Evolutionary conservation across 2,797 vertebrate genomes (phyloP).

Genomic region (Periparus ater): DNA sequence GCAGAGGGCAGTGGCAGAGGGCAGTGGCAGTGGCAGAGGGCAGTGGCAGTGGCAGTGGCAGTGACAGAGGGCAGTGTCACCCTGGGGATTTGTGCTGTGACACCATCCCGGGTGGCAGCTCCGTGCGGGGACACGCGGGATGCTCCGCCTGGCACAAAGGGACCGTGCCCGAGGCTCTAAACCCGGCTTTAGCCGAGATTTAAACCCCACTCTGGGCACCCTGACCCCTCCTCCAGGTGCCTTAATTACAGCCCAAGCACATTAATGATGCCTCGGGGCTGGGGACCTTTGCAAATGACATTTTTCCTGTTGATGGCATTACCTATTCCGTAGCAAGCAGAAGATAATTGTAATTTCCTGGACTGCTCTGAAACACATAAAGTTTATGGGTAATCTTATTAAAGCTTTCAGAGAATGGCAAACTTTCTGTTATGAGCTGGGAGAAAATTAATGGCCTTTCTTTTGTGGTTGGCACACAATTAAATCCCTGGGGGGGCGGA

Average conservation of each 20-base stretch:
- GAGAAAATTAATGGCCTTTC: constrained; percentile 15
- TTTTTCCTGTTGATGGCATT: not conserved
- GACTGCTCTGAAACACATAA: not conserved
- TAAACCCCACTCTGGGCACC: not conserved
- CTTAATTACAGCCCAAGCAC: not conserved
- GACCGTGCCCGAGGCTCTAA: rapidly evolving
- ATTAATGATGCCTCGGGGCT: not conserved
- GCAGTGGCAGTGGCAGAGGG: too few species aligned
- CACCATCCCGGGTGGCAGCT: not conserved
- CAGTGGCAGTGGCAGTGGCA: too few species aligned
- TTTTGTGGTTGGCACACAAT: not conserved
- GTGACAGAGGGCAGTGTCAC: too few species aligned
- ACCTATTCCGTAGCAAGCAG: not conserved
- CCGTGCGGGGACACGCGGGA: rapidly evolving
- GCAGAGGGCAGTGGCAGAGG: too few species aligned
- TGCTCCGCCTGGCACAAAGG: not conserved
- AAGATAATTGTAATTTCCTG: constrained; percentile 26
- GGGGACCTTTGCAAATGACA: not conserved
- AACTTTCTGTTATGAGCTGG: constrained; percentile 3
- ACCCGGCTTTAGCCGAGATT: not conserved
- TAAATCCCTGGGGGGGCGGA: not conserved
- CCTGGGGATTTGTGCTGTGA: not conserved
- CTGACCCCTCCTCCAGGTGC: not conserved
- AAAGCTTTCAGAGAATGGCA: constrained; percentile 7
- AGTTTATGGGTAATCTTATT: constrained; percentile 21